Evolutionary conservation across 2,888 invertebrate genomes (phyloP).

Genomic region (Stomorhina lunata): DNA sequence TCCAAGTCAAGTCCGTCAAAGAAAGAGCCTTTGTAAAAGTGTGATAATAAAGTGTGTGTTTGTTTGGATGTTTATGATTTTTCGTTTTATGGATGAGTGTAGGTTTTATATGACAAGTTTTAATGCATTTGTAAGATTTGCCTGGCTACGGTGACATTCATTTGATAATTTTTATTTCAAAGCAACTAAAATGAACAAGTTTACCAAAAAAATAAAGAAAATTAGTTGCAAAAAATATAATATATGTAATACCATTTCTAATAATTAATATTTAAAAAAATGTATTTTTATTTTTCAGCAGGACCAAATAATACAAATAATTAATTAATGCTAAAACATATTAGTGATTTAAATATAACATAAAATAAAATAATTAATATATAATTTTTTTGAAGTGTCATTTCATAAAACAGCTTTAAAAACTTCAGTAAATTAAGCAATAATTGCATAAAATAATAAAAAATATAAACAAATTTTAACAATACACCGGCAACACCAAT

Average conservation of each 20-base stretch:
- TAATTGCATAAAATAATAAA: conserved; percentile 51
- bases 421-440: conserved; percentile 38
- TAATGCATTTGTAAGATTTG: conserved; percentile 13
- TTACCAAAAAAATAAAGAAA: conserved; percentile 18
- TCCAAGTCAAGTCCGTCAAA: conserved; percentile 5
- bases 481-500: conserved; percentile 44
- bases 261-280: too few species aligned
- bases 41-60: not conserved
- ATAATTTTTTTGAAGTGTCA: conserved; percentile 23
- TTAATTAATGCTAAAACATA: not conserved
- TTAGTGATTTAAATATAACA: not conserved
- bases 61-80: not conserved
- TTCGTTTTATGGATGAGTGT: not conserved
- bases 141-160: conserved; percentile 5
- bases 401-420: not conserved
- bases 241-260: too few species aligned
- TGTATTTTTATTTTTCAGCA: not conserved
- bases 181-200: conserved; percentile 2
- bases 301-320: conserved; percentile 31
- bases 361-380: not conserved
- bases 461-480: not conserved
- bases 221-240: not conserved
- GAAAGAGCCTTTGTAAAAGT: not conserved
- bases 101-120: conserved; percentile 47
- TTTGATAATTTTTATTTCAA: conserved; percentile 10